Evolutionary conservation across 1,140 invertebrate genomes (phyloP), one percentile per base, ranked within the genome.

Genomic region (Drosophila lowei): DNA sequence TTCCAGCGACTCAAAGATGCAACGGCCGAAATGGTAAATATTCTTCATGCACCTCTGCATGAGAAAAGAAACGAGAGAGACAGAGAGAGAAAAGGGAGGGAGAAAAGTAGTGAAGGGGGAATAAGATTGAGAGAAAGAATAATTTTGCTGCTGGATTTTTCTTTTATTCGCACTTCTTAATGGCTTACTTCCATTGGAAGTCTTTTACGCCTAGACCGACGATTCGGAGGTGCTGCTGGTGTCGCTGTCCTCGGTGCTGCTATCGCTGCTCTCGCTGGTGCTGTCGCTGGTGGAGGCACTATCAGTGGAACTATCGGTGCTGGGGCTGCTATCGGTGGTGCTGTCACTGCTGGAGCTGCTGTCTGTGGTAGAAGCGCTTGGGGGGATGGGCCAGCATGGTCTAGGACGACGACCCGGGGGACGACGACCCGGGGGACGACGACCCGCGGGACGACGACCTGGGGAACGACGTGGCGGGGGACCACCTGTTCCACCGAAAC

Each of bases 1-100:
- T 52, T 42, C 30, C 30, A 30, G 30, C 30, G 2, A 30, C 30
- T 30, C 30, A 30, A 30, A 30, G 30, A 30, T 9, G 8, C 30
- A 9, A 13, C 65, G 41, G 50, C 50, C 46, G 48, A 41, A 56
- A 64, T 23, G 25, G 47, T 30, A 54, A 52, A 43, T 41, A 16
- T 30, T 30, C 30, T 3, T 30, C 8, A 30, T 9, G 30, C 2
- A 30, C 3, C 30, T 30, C 30, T 9, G 30, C 8, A 8, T 7
- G 30, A 30, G 30, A 8, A 30, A 34, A 5, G 16, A 43, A 7
- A 43, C 6, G n/a, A 41, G 42, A 23, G n/a, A 16, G 21, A 5
- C 5, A 6, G 28, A 28, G 28, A 28, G 28, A 50, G 3, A n/a
- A n/a, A n/a, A n/a, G n/a, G n/a, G n/a, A 11, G 3, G 18, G 1